phyloP scores from a whole-genome alignment of 2,113 vertebrate genomes.

The Hypocryptadius cinnamomeus region DNA sequence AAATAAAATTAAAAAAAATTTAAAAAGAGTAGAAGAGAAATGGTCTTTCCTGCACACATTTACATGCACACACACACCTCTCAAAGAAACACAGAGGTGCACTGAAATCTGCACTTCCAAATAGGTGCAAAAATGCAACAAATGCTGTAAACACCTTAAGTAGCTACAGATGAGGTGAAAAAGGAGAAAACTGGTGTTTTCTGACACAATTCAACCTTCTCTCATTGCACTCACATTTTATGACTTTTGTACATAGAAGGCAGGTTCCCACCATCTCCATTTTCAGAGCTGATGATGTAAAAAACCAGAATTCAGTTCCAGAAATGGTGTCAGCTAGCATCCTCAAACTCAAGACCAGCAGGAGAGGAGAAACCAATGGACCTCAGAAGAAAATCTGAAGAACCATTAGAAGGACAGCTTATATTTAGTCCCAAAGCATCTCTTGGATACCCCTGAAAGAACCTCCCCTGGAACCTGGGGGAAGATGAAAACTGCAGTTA shows the following conservation, averaged over 20 bases:
- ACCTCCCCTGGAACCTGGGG: background rate
- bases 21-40: background rate
- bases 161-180: background rate
- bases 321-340: background rate
- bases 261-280: background rate
- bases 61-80: fast-evolving
- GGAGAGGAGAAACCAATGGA: background rate
- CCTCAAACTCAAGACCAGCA: background rate
- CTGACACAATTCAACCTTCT: background rate
- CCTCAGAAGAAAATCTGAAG: background rate
- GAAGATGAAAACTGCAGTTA: background rate
- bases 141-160: background rate
- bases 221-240: background rate
- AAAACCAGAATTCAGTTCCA: background rate
- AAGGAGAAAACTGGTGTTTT: background rate
- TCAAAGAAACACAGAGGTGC: background rate
- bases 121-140: background rate
- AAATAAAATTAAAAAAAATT: background rate
- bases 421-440: background rate
- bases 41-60: background rate
- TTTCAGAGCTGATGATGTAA: background rate
- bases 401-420: background rate
- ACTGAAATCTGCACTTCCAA: background rate
- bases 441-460: background rate
- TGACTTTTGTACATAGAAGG: background rate